Conservation (phyloP, 2,888 invertebrate genomes). For the Gortyna flavago region DNA sequence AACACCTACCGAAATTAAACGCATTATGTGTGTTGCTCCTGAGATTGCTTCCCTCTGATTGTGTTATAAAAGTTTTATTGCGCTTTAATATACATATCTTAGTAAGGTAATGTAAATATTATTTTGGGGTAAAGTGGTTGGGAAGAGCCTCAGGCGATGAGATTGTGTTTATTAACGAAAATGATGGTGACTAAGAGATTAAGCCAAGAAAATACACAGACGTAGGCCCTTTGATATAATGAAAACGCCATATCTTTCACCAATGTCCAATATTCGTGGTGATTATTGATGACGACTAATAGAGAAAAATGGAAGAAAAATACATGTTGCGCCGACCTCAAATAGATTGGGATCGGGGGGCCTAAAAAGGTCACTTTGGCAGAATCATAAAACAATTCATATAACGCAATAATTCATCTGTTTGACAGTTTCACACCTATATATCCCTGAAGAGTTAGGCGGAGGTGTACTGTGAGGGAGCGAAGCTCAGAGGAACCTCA, state of each 20-base stretch:
- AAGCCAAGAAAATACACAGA: not conserved
- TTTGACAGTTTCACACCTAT: too few species aligned
- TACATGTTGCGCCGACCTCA: too few species aligned
- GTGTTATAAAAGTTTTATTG: conserved; percentile 70
- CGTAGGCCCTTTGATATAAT: not conserved
- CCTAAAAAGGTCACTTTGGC: too few species aligned
- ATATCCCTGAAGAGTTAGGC: too few species aligned
- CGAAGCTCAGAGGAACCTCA: too few species aligned
- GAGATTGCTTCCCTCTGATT: conserved; percentile 69
- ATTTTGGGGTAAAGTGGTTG: conserved; percentile 23
- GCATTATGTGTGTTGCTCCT: conserved; percentile 68
- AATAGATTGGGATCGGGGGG: not conserved
- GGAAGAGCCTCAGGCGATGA: conserved; percentile 12
- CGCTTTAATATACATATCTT: conserved; percentile 56
- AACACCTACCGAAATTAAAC: conserved; percentile 75
- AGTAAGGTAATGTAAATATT: conserved; percentile 53
- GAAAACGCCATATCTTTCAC: not conserved
- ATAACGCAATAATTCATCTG: too few species aligned
- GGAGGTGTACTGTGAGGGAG: too few species aligned
- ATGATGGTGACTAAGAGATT: not conserved
- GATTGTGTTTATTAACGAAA: conserved; percentile 24
- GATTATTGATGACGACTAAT: not conserved
- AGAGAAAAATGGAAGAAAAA: not conserved
- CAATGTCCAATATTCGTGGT: not conserved
- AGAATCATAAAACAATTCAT: too few species aligned